Evolutionary conservation across 2,113 vertebrate genomes (phyloP), one percentile per base, ranked within the genome.

Genomic region (Jaculus jaculus): DNA sequence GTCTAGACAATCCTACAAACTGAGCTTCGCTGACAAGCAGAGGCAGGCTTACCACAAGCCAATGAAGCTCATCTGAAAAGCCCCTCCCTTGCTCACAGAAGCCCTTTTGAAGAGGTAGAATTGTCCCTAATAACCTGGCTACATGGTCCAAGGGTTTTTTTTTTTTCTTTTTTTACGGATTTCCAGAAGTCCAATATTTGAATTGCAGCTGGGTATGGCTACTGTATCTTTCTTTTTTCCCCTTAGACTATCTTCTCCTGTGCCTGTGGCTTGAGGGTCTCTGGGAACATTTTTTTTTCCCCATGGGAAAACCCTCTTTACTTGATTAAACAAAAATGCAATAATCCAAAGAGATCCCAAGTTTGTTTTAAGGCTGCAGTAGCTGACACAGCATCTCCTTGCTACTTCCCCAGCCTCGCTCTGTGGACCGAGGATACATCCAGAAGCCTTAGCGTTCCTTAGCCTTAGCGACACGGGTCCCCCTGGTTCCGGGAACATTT

Each of bases 1-100:
- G 81, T 93, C 91, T 89, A 95, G 96, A 94, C 94, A 87, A 83
- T 73, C 69, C 75, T 79, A 80, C 87, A 91, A 89, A 74, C 60
- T 39, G 73, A 95, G 65, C 90, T 89, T 73, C 87, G 47, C 84
- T 39, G 84, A 87, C 74, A 84, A 78, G 60, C 63, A 85, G 60
- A 81, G 79, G 21, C 42, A 60, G n/a, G 92, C 58, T 84, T 58
- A 84, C 23, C 37, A 7, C 0, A 13, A 47, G 34, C 37, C 88
- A 47, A 66, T 39, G 34, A 47, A 71, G 26, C 23, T 34, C 15
- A 42, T 34, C 17, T n/a, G 15, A 17, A 26, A 51, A 32, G 61
- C 10, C 21, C 10, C 61, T 91, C 6, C 0, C 83, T 58, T 39
- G 18, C 16, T 54, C 54, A 65, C 23, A 77, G 37, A 37, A 15